Base-by-base conservation (phyloP, 2,113 vertebrate genomes). In the Lanius collurio region DNA sequence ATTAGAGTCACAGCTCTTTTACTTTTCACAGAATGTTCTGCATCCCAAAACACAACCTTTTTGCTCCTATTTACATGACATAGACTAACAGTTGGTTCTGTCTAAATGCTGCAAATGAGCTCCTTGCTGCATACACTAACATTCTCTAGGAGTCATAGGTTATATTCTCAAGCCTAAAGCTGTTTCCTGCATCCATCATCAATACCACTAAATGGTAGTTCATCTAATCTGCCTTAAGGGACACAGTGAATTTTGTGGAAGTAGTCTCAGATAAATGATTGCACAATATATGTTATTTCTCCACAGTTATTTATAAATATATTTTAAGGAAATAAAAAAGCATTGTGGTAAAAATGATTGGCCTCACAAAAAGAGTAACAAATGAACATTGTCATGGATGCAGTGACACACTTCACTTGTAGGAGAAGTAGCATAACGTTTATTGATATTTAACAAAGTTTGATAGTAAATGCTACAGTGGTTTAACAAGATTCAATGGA, bases 101-200 rank as follows among this genome's bases (percentile, higher is more conserved):
- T 87, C 71, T 92, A 90, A 95, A 96, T 81, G 90, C 87, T 96
- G 84, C 70, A 97, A 93, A 96, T 97, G 86, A 97, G 91, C 64
- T 95, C 68, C 68, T 94, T 93, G 77, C 77, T 73, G 37, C 8
- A 37, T 37, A 76, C 84, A 42, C 88, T 96, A 89, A 62, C 96
- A 76, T 79, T 90, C 91, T 94, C 68, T 89, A 87, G 74, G 83
- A 93, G 82, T 75, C 95, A 89, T 81, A 96, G 96, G 89, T 95
- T 96, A 89, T 86, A 78, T 90, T 96, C 82, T 83, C 69, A 90
- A 75, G 62, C 83, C 86, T 88, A 89, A 95, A 96, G 33, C 88
- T 97, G 79, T 94, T 97, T 97, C 31, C 76, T 90, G 44, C 83
- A 94, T 95, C 84, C 79, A 94, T 97, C 95, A 96, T 95, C 84